Evolutionary conservation across 2,113 vertebrate genomes (phyloP).

Genomic region (Balaenoptera acutorostrata): DNA sequence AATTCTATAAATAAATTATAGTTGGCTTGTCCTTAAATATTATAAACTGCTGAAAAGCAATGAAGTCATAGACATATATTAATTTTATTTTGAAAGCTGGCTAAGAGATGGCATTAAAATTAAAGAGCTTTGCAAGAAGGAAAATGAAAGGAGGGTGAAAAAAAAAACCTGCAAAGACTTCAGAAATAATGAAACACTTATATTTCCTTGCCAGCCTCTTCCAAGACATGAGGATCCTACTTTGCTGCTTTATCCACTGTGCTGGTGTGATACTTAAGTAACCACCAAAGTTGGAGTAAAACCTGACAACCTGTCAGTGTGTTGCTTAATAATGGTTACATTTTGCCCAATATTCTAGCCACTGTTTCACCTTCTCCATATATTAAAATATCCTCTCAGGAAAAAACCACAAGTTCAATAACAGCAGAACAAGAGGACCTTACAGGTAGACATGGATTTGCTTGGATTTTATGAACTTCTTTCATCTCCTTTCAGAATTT

Average conservation of each 20-base stretch:
- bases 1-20: conserved; percentile 65
- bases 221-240: background rate
- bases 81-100: conserved; percentile 57
- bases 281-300: background rate
- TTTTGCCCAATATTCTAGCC: background rate
- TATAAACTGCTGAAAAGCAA: conserved; percentile 58
- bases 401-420: conserved; percentile 42
- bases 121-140: conserved; percentile 19
- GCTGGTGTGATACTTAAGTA: background rate
- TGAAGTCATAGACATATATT: conserved; percentile 50
- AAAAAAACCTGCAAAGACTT: background rate
- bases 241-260: background rate
- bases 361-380: background rate
- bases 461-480: conserved; percentile 31
- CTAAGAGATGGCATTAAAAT: conserved; percentile 43
- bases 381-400: conserved; percentile 25
- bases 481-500: conserved; percentile 45
- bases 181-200: conserved; percentile 38
- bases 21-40: conserved; percentile 57
- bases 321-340: background rate
- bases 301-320: background rate
- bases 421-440: conserved; percentile 45
- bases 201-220: background rate
- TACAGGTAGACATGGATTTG: conserved; percentile 27
- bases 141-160: background rate